These are phyloP conservation scores for Octodon degus DNA, from an alignment of 2,113 vertebrate genomes.

Conservation along the genomic window DNA sequence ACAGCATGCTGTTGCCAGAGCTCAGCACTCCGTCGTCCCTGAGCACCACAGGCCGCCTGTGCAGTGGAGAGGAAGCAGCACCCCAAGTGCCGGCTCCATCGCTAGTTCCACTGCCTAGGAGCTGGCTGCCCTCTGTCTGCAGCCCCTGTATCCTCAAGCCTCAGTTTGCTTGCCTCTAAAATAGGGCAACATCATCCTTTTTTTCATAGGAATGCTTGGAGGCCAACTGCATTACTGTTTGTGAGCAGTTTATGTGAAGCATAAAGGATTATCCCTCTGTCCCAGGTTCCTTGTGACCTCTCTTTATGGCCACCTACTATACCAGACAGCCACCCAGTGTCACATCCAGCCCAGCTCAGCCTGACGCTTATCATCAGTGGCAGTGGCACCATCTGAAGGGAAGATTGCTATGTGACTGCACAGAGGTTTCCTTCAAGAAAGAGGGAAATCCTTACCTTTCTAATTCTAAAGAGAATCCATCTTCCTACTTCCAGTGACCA, in stretches of 20 bases:
- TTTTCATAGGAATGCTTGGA: not conserved
- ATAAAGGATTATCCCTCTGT: not conserved
- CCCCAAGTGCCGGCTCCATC: not conserved
- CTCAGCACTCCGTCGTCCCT: rapidly evolving
- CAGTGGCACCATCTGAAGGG: not conserved
- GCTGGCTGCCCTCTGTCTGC: not conserved
- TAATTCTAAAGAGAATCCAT: not conserved
- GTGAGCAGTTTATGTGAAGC: not conserved
- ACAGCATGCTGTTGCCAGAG: rapidly evolving
- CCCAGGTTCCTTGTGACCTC: not conserved
- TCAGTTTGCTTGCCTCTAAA: not conserved
- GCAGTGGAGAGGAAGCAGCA: rapidly evolving
- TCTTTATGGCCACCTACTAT: rapidly evolving
- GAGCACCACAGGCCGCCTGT: not conserved
- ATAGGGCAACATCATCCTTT: not conserved
- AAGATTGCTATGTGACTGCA: not conserved
- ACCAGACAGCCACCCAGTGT: not conserved
- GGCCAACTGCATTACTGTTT: not conserved
- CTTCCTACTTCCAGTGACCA: not conserved
- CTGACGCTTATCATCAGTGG: not conserved
- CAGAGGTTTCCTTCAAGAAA: not conserved
- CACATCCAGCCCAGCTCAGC: too few species aligned
- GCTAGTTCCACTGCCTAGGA: not conserved
- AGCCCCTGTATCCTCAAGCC: not conserved
- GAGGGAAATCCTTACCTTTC: not conserved